Percentiles rank a stretch among this genome's conserved stretches.
These are phyloP conservation scores for Galemys pyrenaicus DNA, from an alignment of 2,113 vertebrate species.

Conservation along the genomic window DNA sequence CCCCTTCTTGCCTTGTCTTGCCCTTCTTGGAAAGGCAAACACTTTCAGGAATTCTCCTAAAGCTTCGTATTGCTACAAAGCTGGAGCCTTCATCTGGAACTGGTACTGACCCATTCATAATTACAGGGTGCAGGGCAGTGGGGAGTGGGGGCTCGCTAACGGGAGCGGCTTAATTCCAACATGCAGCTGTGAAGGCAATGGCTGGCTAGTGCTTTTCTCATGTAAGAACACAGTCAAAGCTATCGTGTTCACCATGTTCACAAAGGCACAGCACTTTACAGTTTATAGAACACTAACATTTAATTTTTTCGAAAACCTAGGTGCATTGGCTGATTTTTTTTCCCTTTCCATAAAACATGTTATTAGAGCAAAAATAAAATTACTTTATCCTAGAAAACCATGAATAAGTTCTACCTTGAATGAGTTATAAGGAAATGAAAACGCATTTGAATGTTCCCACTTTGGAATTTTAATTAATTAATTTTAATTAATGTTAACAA, in stretches of 20 bases:
- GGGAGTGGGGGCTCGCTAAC: not conserved
- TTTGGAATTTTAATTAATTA: not conserved
- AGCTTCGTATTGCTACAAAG: not conserved
- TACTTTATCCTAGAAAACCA: conserved; percentile 35
- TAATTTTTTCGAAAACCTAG: not conserved
- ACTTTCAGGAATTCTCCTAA: not conserved
- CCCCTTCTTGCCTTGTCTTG: conserved; percentile 9
- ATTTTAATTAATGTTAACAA: not conserved
- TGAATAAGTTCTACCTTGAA: not conserved
- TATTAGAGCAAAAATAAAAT: conserved; percentile 4
- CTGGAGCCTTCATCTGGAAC: not conserved
- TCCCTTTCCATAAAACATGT: not conserved
- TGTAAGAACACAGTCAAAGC: not conserved
- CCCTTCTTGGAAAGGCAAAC: conserved; percentile 42
- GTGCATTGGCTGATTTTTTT: not conserved
- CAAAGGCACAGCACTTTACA: not conserved
- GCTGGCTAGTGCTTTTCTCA: not conserved
- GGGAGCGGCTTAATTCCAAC: not conserved
- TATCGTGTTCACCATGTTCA: not conserved
- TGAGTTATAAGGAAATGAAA: conserved; percentile 37
- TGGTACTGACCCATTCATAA: conserved; percentile 15
- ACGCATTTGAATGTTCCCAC: not conserved
- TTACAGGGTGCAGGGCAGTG: not conserved
- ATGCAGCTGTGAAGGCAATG: not conserved
- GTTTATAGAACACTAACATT: not conserved